Percentiles rank a stretch among this genome's conserved stretches.
Conservation (phyloP, 2,113 vertebrate genomes). For the Mus pahari region DNA sequence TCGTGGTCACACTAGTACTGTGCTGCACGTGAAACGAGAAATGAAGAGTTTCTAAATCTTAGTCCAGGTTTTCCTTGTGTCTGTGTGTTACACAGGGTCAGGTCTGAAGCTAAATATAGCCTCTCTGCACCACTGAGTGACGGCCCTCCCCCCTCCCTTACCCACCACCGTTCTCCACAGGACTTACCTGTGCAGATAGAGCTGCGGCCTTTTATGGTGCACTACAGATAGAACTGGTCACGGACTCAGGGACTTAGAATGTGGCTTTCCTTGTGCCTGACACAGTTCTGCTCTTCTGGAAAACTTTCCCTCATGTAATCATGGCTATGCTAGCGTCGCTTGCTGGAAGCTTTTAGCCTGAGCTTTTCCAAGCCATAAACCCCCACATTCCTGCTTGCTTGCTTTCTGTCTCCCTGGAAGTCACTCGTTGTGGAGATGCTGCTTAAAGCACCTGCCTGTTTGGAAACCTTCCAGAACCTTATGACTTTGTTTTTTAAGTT, state of each 20-base stretch:
- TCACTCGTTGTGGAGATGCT: background rate
- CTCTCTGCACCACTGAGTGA: background rate
- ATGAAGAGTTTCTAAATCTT: background rate
- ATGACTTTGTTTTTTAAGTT: background rate
- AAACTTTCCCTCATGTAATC: conserved; percentile 53
- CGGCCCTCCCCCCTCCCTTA: background rate
- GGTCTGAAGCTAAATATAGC: background rate
- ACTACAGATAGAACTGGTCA: background rate
- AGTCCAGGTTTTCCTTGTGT: conserved; percentile 1
- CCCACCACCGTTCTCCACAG: background rate
- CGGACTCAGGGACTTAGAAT: background rate
- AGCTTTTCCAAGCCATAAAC: conserved; percentile 38
- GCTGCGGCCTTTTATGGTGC: background rate
- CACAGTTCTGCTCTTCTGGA: background rate
- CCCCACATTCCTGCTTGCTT: background rate
- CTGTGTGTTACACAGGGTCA: background rate
- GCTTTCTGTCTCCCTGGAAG: conserved; percentile 28
- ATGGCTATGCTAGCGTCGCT: conserved; percentile 3
- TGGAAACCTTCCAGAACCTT: background rate
- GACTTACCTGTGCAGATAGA: background rate
- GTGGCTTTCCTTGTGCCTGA: background rate
- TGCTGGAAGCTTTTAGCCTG: conserved; percentile 19
- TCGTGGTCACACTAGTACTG: background rate
- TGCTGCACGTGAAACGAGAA: background rate
- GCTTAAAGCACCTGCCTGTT: background rate